Base-by-base conservation (phyloP, 64 coral and sea anemone species). In the Montipora sp. region DNA sequence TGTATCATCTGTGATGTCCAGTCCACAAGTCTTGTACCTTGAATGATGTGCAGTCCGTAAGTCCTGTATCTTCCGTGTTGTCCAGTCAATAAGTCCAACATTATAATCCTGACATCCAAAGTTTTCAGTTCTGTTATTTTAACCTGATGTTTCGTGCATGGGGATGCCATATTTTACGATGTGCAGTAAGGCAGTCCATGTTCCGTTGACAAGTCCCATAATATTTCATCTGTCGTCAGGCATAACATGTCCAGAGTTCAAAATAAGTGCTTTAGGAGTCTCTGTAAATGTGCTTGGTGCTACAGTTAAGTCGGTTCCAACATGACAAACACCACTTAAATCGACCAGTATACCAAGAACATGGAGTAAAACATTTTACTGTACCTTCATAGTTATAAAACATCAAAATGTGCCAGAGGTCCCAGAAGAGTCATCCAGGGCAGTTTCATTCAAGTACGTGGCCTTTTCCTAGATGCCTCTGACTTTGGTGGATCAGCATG, bases 401-500 rank as follows among this genome's bases (percentile, higher is more conserved):
- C 3, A 49, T 65, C 5, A 21, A 49, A 46, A 8, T 15, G 5
- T 20, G 47, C 0, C 11, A 23, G 5, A 50, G 50, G 7, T 22
- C 14, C 20, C 5, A 7, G 8, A 21, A 15, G 18, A 22, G 9
- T 48, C 67, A 71, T 48, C 19, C 50, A 11, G 4, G 1, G 8
- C 6, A 57, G 53, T 57, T 23, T 11, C 49, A 19, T 27, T 94
- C 76, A 98, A 8, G 95, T 98, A 16, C 95, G 92, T 45, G 95
- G 95, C 19, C 95, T 78, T 73, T 98, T 98, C 44, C 95, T 87
- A 0, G 95, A 98, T 27, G 95, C 82, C 73, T 98, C 95, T 49
- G 92, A 88, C 88, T 94, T 94, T 1, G 95, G 95, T 16, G 95
- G 95, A 91, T 97, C 95, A 16, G 95, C 95, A 89, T 92, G 93